Evolutionary conservation across 1,140 invertebrate genomes (phyloP).

Genomic region (Achroia grisella): DNA sequence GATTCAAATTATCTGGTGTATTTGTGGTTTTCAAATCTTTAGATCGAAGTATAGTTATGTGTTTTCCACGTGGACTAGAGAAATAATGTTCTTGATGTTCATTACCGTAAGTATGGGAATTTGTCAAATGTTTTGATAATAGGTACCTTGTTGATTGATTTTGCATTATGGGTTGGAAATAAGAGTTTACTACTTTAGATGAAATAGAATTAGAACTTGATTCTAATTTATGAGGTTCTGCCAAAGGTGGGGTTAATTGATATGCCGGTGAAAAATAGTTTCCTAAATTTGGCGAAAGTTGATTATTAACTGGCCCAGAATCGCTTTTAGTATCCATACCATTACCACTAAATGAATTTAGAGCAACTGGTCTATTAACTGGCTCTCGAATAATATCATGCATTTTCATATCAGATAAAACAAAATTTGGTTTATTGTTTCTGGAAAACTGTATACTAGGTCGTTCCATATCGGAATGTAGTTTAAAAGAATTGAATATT

Average conservation of each 20-base stretch:
- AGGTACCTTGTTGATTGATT: slow-evolving; percentile 7
- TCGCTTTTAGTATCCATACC: too few species aligned
- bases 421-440: slow-evolving; percentile 19
- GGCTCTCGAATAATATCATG: slow-evolving; percentile 20
- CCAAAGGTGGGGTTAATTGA: too few species aligned
- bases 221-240: too few species aligned
- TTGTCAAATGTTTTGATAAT: not conserved
- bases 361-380: not conserved
- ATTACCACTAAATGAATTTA: too few species aligned
- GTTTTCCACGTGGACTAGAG: slow-evolving; percentile 17
- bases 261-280: too few species aligned
- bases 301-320: too few species aligned
- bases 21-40: slow-evolving; percentile 28
- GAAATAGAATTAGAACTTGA: too few species aligned
- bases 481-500: slow-evolving; percentile 3
- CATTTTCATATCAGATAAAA: slow-evolving; percentile 28
- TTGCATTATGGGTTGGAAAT: slow-evolving; percentile 19
- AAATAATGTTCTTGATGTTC: not conserved
- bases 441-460: slow-evolving; percentile 3
- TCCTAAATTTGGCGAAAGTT: too few species aligned
- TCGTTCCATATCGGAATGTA: not conserved
- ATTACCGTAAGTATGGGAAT: not conserved
- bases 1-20: slow-evolving; percentile 11
- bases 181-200: too few species aligned
- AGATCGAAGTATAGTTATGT: slow-evolving; percentile 31